These are phyloP conservation scores for Oceanodroma leucorhoa DNA, from an alignment of 2,797 vertebrate species.

Conservation along the genomic window DNA sequence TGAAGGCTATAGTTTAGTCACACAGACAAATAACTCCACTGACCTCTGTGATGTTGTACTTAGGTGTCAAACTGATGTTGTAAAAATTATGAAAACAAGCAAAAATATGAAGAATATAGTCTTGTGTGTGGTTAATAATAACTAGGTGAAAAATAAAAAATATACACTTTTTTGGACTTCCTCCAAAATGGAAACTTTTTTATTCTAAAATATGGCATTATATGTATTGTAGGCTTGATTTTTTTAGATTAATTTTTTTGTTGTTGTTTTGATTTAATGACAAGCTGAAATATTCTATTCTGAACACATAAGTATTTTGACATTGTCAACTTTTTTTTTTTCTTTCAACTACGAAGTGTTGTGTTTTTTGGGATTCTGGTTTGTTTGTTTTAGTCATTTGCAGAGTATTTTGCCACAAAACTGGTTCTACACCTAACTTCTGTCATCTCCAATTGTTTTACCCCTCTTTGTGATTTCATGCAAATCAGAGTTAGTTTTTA, in stretches of 20 bases:
- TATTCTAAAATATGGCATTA: not conserved
- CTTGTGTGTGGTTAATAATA: not conserved
- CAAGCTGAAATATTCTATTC: not conserved
- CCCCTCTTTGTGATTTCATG: not conserved
- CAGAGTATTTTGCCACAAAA: not conserved
- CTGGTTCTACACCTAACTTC: not conserved
- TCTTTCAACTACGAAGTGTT: accelerated
- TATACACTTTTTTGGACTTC: accelerated
- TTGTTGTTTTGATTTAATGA: not conserved
- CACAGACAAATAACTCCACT: not conserved
- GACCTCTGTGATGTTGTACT: not conserved
- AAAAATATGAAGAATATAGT: not conserved
- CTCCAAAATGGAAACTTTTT: not conserved
- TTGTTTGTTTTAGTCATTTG: not conserved
- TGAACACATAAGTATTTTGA: not conserved
- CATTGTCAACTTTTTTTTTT: accelerated
- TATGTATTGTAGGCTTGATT: not conserved
- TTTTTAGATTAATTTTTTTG: not conserved
- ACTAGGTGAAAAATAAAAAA: not conserved
- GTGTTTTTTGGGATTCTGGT: not conserved
- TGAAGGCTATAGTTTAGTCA: not conserved
- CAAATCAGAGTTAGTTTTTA: not conserved
- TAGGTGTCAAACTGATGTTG: not conserved
- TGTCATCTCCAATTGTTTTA: not conserved
- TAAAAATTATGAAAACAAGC: not conserved